Evolutionary conservation across 2,888 invertebrate species (phyloP), one percentile per base, ranked within the genome.

Genomic region (Nycteola revayana): DNA sequence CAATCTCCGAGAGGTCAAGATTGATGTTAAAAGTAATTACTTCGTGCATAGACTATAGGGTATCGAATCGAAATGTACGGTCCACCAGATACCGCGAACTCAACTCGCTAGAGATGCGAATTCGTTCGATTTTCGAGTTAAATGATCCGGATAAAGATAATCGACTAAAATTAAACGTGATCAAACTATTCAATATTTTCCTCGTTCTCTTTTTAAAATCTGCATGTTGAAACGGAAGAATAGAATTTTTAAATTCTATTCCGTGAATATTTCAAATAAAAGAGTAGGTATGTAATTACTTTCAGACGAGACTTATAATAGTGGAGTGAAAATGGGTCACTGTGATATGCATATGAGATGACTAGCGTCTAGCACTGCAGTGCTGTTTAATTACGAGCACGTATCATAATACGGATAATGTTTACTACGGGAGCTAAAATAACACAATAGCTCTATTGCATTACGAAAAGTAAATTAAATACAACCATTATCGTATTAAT

Each of bases 1-100:
- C 46, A 39, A 49, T 49, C 36, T 29, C 28, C 30, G 7, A 2
- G 21, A 42, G 57, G 55, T 41, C 50, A 49, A 62, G 66, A 64
- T 62, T 64, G 63, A 67, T 67, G 60, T 56, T 53, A 51, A 43
- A 60, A 57, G 66, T 66, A 66, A 68, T 66, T 66, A 67, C 58
- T 56, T 57, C 53, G 52, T 51, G 60, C 57, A 57, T 52, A 56
- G 55, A 51, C 51, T 49, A 49, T 50, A 43, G 54, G n/a, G 47
- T 49, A 47, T 58, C 51, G 53, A 60, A 39, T 54, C 51, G 32
- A 45, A 49, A 51, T 56, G 45, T 49, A 36, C 40, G 21, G 29
- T 14, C 10, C 28, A 28, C 40, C 41, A 42, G 38, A 44, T 31
- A 37, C 28, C 10, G 27, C 9, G 31, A 39, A 51, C 43, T 38